phyloP scores from a whole-genome alignment of 2,888 invertebrate genomes.

The Eudasyphora cyanicolor region DNA sequence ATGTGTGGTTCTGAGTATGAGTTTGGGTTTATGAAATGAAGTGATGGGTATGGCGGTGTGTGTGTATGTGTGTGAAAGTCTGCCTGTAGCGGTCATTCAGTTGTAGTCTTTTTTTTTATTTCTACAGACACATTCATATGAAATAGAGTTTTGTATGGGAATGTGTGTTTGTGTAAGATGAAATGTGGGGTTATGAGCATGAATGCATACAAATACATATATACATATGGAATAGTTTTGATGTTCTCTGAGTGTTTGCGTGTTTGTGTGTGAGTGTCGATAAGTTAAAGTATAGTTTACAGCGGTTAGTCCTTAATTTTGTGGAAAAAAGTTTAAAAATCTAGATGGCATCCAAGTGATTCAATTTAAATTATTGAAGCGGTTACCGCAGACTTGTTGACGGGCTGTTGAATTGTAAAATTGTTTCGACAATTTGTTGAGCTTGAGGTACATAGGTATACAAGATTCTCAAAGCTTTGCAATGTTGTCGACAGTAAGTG shows the following conservation, averaged over 20 bases:
- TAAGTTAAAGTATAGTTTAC: constrained; percentile 20
- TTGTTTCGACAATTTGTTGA: no score
- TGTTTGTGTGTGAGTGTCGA: constrained; percentile 26
- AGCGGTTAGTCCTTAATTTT: constrained; percentile 29
- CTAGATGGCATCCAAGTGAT: background rate
- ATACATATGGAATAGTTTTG: constrained; percentile 37
- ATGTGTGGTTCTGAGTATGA: no score
- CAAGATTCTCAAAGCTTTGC: no score
- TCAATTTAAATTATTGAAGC: constrained; percentile 12
- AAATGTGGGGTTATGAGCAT: constrained; percentile 17
- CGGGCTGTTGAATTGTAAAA: background rate
- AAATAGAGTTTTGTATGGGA: background rate
- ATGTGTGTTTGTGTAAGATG: background rate
- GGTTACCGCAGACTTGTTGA: constrained; percentile 3
- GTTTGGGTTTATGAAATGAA: constrained; percentile 12
- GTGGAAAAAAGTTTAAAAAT: constrained; percentile 3
- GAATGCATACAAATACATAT: background rate
- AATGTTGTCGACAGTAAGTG: no score
- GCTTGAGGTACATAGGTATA: no score
- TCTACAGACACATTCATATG: background rate
- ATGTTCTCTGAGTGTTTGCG: background rate
- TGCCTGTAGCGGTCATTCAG: background rate
- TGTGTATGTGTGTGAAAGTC: constrained; percentile 2
- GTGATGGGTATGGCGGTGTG: constrained; percentile 1
- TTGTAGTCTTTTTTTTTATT: no score